Base-by-base conservation (phyloP, 2,888 invertebrate species). In the Sinopyrophorus schimmeli region DNA sequence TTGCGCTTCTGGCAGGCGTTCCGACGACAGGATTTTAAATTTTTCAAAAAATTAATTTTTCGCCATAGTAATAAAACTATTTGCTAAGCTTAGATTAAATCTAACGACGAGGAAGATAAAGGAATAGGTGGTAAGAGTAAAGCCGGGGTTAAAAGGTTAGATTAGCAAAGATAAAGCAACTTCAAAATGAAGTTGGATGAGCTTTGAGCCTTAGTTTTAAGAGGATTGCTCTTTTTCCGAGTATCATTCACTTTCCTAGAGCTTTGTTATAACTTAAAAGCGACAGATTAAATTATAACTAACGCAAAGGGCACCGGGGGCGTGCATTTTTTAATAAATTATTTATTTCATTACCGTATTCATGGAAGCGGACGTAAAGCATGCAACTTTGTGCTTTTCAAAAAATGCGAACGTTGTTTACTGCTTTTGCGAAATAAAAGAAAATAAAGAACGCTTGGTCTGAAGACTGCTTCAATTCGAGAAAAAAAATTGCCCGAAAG, bases 271-370 rank as follows among this genome's bases (percentile, higher is more conserved):
- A 34, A 34, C 34, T 43, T 31, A 43, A 32, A 32, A 23, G 35
- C 24, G 32, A 43, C 43, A 43, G 32, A 43, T 43, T 43, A 43
- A 16, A 35, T 34, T 27, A 24, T 20, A 27, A 27, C 32, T 17
- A 32, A 16, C 32, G 10, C 16, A 35, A 35, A 23, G 35, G 24
- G 35, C 35, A 35, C 23, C 23, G n/a, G 9, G 18, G 18, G 16
- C 14, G 18, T 17, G 18, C 5, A 17, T 10, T 16, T 16, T 16
- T 16, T 16, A 32, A 17, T 32, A 32, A 11, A n/a, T 27, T 27
- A 5, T 14, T 27, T 3, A 14, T 12, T 27, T 6, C 10, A 27
- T 11, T 11, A 11, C 11, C n/a, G n/a, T n/a, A n/a, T n/a, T n/a
- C n/a, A n/a, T n/a, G n/a, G n/a, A n/a, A n/a, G n/a, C n/a, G n/a